Base-by-base conservation (phyloP, 1,140 invertebrate species). In the Zaprionus tsacasi region DNA sequence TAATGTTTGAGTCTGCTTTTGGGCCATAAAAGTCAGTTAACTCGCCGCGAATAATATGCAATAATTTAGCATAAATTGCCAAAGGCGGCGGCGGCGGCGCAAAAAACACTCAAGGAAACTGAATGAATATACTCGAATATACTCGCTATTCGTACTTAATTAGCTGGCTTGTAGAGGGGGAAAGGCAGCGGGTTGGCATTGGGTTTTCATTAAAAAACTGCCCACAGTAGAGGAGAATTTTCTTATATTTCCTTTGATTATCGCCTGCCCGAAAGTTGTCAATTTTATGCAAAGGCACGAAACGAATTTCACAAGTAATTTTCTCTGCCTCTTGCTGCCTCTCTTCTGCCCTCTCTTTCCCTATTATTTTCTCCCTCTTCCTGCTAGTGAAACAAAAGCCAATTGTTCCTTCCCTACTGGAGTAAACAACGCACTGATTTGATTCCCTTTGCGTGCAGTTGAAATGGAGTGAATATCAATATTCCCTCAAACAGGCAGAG, bases 41-140 rank as follows among this genome's bases (percentile, higher is more conserved):
- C 68, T 59, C 21, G 54, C 66, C 73, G 38, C 67, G 71, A 74
- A 79, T 78, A 83, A 82, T 78, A 83, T 70, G 73, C 80, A 82
- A 88, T 87, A 88, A 83, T 66, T 88, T 80, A 67, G 80, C 83
- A 89, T 88, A 87, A 87, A 87, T 87, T 87, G 71, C 52, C 6
- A 3, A 25, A 25, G 80, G 33, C 13, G 65, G 15, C 50, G 17
- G 61, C 21, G 21, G 2, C 21, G 21, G 21, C 21, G 21, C 21
- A 35, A 40, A 21, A 17, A 7, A 25, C 64, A 48, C 48, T 43
- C 36, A 56, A 25, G 56, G 50, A 25, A 68, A 15, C n/a, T 12
- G 13, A 55, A 25, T 25, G 25, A 12, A 45, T 45, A 25, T 17
- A 55, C 8, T 35, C 35, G n/a, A n/a, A n/a, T n/a, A n/a, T n/a